Base-by-base conservation (phyloP, 1,140 invertebrate genomes). In the Diachasmimorpha longicaudata region DNA sequence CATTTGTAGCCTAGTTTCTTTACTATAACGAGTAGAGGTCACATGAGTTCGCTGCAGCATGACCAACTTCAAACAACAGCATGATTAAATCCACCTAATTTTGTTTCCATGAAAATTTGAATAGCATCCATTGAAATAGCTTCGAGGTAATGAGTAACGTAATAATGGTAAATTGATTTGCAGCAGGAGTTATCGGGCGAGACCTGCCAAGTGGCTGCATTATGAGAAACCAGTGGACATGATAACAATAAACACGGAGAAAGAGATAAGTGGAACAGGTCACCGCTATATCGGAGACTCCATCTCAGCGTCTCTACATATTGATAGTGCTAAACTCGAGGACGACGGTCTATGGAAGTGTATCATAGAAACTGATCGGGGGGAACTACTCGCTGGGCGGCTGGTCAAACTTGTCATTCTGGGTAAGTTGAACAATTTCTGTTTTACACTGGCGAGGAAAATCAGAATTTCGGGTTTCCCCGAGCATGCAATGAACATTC, bases 341-440 rank as follows among this genome's bases (percentile, higher is more conserved):
- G 93, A 94, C 79, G 92, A 93, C 77, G 93, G 93, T 70, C 90
- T 91, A 79, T 94, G 93, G 93, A 90, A 90, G 76, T 94, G 93
- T 81, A 91, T 91, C 75, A 88, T 93, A 8, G 92, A 93, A 79
- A 91, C 93, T 82, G 90, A 90, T 31, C 87, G 89, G 39, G 90
- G 90, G 25, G 91, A 92, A 69, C 87, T 91, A 8, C 89, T 92
- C 66, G 89, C 89, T 46, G 91, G 91, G 37, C 90, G 90, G 81
- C 91, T 92, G 8, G 90, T 93, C 48, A 91, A 92, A 79, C 88
- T 94, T 74, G 90, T 93, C 44, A 92, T 93, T 72, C 89, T 93
- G 74, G 92, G 93, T 93, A 84, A 92, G 91, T 90, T 6, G 68
- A 68, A 48, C 36, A 69, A 73, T 63, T 13, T 31, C 6, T 6